Conservation (phyloP, 2,113 vertebrate species). For the Gobius niger region DNA sequence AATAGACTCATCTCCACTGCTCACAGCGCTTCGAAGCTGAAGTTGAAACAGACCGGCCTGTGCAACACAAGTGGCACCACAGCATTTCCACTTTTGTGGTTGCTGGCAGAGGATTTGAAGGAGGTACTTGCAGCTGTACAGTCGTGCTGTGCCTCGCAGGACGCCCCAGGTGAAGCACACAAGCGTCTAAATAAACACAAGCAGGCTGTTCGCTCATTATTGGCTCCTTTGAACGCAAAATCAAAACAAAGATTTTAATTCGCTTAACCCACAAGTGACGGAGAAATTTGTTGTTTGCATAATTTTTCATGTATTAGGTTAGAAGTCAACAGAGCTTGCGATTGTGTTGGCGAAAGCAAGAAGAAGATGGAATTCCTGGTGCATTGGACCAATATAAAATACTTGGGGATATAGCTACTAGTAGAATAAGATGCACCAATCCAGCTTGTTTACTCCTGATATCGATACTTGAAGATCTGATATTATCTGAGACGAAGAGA, state of each 20-base stretch:
- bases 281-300: neutral
- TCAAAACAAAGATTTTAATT: constrained; percentile 9
- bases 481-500: too few relatives aligned
- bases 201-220: neutral
- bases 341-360: too few relatives aligned
- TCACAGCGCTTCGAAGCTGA: constrained; percentile 20
- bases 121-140: constrained; percentile 60
- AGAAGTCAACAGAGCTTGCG: too few relatives aligned
- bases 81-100: constrained; percentile 43
- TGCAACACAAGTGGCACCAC: constrained; percentile 18
- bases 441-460: too few relatives aligned
- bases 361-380: too few relatives aligned
- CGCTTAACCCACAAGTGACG: constrained; percentile 10
- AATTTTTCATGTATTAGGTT: neutral
- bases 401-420: too few relatives aligned
- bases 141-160: constrained; percentile 33
- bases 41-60: constrained; percentile 34
- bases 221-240: neutral
- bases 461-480: too few relatives aligned
- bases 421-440: too few relatives aligned
- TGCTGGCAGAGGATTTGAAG: constrained; percentile 46
- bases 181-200: constrained; percentile 24
- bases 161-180: constrained; percentile 28
- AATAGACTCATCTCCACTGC: too few relatives aligned
- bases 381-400: too few relatives aligned